Conservation (phyloP, 2,797 vertebrate species). For the Parauchenoglanis punctatus region DNA sequence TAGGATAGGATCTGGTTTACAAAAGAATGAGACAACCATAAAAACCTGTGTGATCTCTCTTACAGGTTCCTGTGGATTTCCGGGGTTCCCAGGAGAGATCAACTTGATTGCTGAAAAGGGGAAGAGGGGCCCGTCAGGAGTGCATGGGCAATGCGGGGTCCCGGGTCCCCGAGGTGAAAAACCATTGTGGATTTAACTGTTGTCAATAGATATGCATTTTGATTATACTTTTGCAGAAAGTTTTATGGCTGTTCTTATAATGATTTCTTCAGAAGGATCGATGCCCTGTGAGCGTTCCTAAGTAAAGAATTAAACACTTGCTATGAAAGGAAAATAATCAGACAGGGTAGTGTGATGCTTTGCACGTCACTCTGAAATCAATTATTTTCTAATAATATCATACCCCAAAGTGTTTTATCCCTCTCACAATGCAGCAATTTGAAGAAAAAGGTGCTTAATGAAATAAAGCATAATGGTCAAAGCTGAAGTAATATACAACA, state of each 20-base stretch:
- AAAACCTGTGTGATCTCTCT: neutral
- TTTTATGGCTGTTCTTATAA: neutral
- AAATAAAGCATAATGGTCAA: too few species aligned
- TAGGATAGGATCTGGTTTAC: neutral
- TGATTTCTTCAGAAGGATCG: neutral
- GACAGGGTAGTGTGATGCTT: neutral
- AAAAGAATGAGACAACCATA: neutral
- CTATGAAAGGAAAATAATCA: neutral
- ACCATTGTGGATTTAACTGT: neutral
- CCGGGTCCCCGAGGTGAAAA: conserved; percentile 68
- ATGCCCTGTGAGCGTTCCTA: neutral
- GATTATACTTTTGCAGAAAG: neutral
- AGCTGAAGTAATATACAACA: neutral
- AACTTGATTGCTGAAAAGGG: conserved; percentile 57
- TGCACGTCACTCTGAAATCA: neutral
- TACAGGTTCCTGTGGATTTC: conserved; percentile 56
- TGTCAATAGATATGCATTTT: neutral
- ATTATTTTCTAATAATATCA: neutral
- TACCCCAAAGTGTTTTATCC: neutral
- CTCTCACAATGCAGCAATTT: neutral
- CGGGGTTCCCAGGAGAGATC: conserved; percentile 60
- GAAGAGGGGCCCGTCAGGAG: conserved; percentile 54
- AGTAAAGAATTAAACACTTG: neutral
- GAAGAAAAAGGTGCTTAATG: neutral
- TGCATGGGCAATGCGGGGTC: conserved; percentile 54